Base-by-base conservation (phyloP, 2,888 invertebrate genomes). In the Schizaphis graminum region DNA sequence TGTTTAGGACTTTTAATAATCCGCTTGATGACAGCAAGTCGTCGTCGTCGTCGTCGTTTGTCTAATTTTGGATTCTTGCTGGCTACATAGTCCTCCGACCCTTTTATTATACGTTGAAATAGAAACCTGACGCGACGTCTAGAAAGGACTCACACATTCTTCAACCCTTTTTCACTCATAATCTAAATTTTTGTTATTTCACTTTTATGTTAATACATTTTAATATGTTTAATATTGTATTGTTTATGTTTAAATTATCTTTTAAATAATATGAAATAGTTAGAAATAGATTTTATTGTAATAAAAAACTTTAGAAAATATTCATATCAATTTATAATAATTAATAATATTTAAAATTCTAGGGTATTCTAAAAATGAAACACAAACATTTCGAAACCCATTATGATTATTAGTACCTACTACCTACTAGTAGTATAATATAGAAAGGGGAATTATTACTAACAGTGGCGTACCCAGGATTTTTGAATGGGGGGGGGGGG, bases 1-100 rank as follows among this genome's bases (percentile, higher is more conserved):
- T 94, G 94, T 94, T 94, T 94, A 94, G 94, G 94, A 90, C 90
- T 94, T 94, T 94, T 94, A 94, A 94, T 94, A 94, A 94, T 94
- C 94, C 94, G 86, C 94, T 94, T 91, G 94, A 90, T 91, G 94
- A 94, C 94, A 94, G 94, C 91, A 53, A 94, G 94, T 94, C 94
- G 94, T 94, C 94, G 93, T 92, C 91, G 93, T 92, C 91, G 77
- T 41, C 57, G 91, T 92, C 92, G 93, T 77, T 90, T 84, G 94
- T 94, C 94, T 94, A 94, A 94, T 86, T 94, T 94, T 94, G 94
- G 94, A 94, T 61, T 24, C 21, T 77, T 86, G 94, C 85, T 87
- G 91, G 86, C 91, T 87, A 90, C 91, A 94, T 89, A 53, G 94
- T 91, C 61, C 49, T 94, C 47, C 91, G 94, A 91, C 94, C 94